phyloP scores from a whole-genome alignment of 2,113 vertebrate genomes.

The Bubo blakistoni region DNA sequence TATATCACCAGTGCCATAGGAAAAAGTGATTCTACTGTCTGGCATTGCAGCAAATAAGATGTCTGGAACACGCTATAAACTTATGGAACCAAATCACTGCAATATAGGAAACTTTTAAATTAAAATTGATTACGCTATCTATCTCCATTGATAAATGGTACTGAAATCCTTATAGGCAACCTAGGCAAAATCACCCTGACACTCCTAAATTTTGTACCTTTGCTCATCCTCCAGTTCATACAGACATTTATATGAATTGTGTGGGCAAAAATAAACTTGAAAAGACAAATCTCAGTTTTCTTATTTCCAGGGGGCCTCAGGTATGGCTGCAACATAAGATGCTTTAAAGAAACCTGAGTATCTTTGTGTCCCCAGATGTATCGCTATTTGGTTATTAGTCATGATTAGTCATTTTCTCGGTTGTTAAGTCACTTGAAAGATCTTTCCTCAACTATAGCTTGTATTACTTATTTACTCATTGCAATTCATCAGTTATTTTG shows the following conservation, averaged over 20 bases:
- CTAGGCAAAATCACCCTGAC: not conserved
- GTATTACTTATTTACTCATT: slow-evolving; percentile 26
- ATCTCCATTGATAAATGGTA: slow-evolving; percentile 13
- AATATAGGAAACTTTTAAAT: slow-evolving; percentile 15
- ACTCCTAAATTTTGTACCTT: not conserved
- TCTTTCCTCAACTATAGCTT: not conserved
- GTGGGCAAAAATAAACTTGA: not conserved
- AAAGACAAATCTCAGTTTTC: not conserved
- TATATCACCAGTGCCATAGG: not conserved
- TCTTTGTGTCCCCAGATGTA: not conserved
- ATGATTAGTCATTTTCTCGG: slow-evolving; percentile 37
- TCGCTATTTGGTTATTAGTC: not conserved
- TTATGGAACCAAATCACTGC: not conserved
- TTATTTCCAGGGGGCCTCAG: not conserved
- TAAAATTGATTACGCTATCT: slow-evolving; percentile 28
- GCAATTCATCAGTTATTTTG: not conserved
- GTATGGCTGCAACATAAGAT: not conserved
- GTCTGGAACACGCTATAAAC: not conserved
- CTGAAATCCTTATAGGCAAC: not conserved
- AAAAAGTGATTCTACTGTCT: not conserved
- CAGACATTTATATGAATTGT: not conserved
- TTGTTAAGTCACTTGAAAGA: slow-evolving; percentile 13
- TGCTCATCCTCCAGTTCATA: not conserved
- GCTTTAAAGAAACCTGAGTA: not conserved
- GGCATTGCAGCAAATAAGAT: slow-evolving; percentile 4